Conservation (phyloP, 2,113 vertebrate species). For the Sceloporus tristichus region DNA sequence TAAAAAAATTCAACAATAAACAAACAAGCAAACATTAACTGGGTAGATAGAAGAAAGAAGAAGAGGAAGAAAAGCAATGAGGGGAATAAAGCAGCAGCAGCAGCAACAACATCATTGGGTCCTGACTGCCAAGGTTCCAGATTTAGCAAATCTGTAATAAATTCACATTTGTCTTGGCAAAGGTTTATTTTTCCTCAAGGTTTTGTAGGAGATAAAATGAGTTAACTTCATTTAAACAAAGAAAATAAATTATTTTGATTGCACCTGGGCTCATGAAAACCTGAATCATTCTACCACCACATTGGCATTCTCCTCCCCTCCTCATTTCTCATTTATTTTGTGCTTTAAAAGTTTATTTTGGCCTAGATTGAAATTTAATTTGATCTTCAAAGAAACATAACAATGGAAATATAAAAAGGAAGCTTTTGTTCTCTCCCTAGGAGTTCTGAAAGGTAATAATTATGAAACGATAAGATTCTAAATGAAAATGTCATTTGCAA, state of each 20-base stretch:
- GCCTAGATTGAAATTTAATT: constrained; percentile 79
- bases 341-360: constrained; percentile 80
- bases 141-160: constrained; percentile 8
- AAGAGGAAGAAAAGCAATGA: not conserved
- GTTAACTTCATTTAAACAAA: constrained; percentile 63
- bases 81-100: not conserved
- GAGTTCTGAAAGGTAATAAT: constrained; percentile 85
- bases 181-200: not conserved
- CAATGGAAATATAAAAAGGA: constrained; percentile 79
- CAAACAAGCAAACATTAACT: not conserved
- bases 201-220: constrained; percentile 54
- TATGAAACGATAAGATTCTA: constrained; percentile 83
- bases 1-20: too few relatives aligned
- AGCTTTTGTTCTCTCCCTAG: constrained; percentile 79
- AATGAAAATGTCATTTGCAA: constrained; percentile 83
- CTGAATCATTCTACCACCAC: constrained; percentile 48
- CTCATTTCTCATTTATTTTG: constrained; percentile 77
- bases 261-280: constrained; percentile 69
- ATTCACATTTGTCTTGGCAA: not conserved
- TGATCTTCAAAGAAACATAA: constrained; percentile 80
- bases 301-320: constrained; percentile 45
- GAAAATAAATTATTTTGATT: constrained; percentile 75
- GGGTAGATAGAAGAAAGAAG: not conserved
- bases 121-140: not conserved
- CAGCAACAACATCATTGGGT: not conserved